phyloP scores from a whole-genome alignment of 2,113 vertebrate genomes.

The Anas platyrhynchos region DNA sequence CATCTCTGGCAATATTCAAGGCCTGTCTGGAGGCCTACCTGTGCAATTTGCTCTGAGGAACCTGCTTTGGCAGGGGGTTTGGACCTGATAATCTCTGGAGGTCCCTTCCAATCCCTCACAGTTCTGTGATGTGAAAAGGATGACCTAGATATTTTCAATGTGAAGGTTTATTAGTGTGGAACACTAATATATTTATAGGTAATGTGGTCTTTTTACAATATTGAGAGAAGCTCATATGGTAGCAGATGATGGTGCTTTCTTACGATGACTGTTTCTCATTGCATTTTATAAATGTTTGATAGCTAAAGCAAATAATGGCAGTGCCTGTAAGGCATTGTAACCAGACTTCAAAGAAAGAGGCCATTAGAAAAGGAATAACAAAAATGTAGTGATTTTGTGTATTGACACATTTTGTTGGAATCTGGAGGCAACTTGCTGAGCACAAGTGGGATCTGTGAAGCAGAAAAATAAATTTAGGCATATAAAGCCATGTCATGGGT shows the following conservation, averaged over 20 bases:
- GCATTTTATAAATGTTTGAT: background rate
- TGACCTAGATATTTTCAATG: background rate
- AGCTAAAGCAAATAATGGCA: background rate
- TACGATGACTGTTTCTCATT: background rate
- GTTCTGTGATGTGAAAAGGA: too few species aligned
- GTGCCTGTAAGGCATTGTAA: background rate
- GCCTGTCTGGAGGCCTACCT: too few species aligned
- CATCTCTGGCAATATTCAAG: too few species aligned
- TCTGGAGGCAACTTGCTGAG: background rate
- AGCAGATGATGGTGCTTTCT: background rate
- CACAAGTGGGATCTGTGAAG: background rate
- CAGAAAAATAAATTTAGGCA: background rate
- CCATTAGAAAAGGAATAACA: background rate
- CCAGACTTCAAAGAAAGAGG: background rate
- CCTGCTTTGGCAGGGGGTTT: too few species aligned
- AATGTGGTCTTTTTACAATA: background rate
- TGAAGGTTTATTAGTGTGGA: background rate
- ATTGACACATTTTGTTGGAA: background rate
- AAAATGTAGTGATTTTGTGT: background rate
- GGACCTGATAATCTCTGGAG: too few species aligned
- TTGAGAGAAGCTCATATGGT: background rate
- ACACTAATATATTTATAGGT: background rate
- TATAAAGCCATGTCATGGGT: background rate
- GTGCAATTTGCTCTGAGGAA: too few species aligned
- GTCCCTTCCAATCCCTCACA: too few species aligned